A percentile compares a stretch with the other conserved stretches of the same genome.
Conservation (phyloP, 2,797 vertebrate species). For the Sarcoramphus papa region DNA sequence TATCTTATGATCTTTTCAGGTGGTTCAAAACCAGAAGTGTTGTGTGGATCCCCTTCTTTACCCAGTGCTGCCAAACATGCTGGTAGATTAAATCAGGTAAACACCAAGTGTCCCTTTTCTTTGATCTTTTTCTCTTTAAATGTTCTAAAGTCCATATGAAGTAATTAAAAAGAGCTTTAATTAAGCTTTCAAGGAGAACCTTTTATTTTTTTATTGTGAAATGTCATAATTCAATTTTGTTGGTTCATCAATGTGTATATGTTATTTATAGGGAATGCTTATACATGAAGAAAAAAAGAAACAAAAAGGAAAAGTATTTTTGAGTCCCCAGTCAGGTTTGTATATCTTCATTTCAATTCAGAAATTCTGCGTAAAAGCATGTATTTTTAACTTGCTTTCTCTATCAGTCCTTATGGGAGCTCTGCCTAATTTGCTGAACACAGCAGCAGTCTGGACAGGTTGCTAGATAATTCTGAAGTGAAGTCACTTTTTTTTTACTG, state of each 20-base stretch:
- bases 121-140: not conserved
- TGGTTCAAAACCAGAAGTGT: conserved; percentile 55
- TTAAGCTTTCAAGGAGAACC: not conserved
- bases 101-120: not conserved
- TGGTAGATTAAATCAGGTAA: conserved; percentile 72
- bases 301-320: conserved; percentile 81
- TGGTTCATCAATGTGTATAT: not conserved
- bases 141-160: not conserved
- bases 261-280: conserved; percentile 69
- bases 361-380: not conserved
- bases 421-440: not conserved
- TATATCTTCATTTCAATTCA: conserved; percentile 25
- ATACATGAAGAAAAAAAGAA: conserved; percentile 83
- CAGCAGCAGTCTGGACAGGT: not conserved
- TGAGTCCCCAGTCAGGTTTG: conserved; percentile 88
- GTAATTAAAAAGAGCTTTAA: not conserved
- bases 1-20: conserved; percentile 50
- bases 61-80: conserved; percentile 56
- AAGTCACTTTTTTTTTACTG: not conserved
- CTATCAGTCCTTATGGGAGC: not conserved
- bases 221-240: not conserved
- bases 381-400: not conserved
- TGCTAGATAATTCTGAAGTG: not conserved
- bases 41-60: conserved; percentile 56
- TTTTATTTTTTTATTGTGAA: not conserved